Base-by-base conservation (phyloP, 2,888 invertebrate genomes). In the Ophion ventricosus region DNA sequence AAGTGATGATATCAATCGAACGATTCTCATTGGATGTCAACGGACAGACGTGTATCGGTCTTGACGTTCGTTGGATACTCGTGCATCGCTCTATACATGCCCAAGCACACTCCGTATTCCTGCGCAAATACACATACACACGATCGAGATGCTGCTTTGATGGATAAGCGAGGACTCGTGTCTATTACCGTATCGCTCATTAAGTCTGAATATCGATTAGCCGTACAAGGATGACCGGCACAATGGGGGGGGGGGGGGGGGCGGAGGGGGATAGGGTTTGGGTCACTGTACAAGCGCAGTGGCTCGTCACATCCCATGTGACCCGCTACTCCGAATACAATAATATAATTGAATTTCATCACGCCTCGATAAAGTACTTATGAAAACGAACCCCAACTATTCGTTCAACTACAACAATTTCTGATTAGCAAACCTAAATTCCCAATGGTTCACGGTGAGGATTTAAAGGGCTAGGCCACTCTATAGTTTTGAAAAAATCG, bases 1-100 rank as follows among this genome's bases (percentile, higher is more conserved):
- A 56, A 70, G 75, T 40, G 81, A 69, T 66, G 54, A 79, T 66
- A 79, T 17, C 66, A 72, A 26, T 54, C 56, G 75, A 82, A 76
- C 54, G 79, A 67, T 76, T 73, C 61, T 59, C 75, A 73, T 72
- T 79, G 66, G 72, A 82, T 76, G 56, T 29, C 23, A 4, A 25
- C 5, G 67, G 66, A 72, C 73, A 67, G 61, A 61, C 77, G 54
- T 66, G 75, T 54, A 35, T 25, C 49, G 54, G 77, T 54, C 72
- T 79, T 76, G 73, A 70, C 66, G 61, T 70, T 61, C 29, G 49
- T 72, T 64, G 54, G 59, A 69, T 69, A 56, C 72, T 59, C 56
- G 17, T 3, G 20, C 23, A 35, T 74, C 57, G 54, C 43, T 40
- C 20, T 23, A 7, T 64, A 57, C 20, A 66, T 23, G 25, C n/a